Evolutionary conservation across 2,888 invertebrate genomes (phyloP).

Genomic region (Sceliomorpha sp.): DNA sequence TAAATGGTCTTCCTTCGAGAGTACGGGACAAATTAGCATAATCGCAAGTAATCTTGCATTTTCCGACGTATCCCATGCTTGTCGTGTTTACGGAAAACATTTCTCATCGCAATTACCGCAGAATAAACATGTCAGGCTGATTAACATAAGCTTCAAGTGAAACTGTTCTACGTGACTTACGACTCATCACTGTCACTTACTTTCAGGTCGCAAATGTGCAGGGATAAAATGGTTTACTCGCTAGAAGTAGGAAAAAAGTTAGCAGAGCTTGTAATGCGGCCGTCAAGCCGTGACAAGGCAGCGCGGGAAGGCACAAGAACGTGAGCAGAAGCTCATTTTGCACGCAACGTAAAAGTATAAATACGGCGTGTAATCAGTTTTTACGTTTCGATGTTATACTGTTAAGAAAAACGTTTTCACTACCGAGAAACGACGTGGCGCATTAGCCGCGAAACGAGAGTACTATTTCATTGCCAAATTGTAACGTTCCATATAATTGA

Average conservation of each 20-base stretch:
- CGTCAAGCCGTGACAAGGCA: slow-evolving; percentile 72
- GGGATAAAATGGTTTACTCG: slow-evolving; percentile 26
- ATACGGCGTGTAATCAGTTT: slow-evolving; percentile 54
- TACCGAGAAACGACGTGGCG: slow-evolving; percentile 23
- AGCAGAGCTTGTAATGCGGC: slow-evolving; percentile 75
- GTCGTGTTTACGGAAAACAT: no score
- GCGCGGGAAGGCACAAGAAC: slow-evolving; percentile 53
- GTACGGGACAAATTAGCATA: no score
- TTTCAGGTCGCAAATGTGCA: slow-evolving; percentile 19
- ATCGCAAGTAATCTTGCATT: no score
- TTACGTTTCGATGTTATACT: slow-evolving; percentile 44
- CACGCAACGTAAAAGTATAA: slow-evolving; percentile 57
- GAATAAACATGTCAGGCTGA: no score
- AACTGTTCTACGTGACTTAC: slow-evolving; percentile 14
- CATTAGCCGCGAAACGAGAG: slow-evolving; percentile 25
- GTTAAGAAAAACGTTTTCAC: slow-evolving; percentile 35
- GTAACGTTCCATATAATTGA: no score
- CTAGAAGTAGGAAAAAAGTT: slow-evolving; percentile 62
- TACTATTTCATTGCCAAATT: no score
- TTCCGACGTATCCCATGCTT: no score
- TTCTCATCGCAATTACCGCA: no score
- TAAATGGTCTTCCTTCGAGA: no score
- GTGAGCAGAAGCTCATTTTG: slow-evolving; percentile 54
- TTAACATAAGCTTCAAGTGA: no score
- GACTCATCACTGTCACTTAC: slow-evolving; percentile 39